Evolutionary conservation across 2,888 invertebrate species (phyloP), one percentile per base, ranked within the genome.

Genomic region (Drosophila mercatorum): DNA sequence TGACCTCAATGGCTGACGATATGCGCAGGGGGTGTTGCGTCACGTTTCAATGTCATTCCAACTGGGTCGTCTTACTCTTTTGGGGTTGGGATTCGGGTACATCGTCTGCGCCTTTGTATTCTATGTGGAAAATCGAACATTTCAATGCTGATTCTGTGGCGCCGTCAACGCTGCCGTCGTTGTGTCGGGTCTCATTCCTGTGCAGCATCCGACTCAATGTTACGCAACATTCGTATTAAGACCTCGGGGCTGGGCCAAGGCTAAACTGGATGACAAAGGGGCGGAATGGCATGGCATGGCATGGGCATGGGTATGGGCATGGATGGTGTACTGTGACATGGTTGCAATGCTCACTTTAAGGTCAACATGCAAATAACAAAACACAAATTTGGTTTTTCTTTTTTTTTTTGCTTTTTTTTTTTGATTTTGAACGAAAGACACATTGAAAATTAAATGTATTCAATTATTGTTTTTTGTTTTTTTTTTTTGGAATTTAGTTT

Each of bases 371-470:
- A 81, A 86, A 86, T 80, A 83, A 69, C 47, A 83, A 75, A 71
- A 72, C 76, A 47, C 70, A 72, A 78, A 67, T 73, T 72, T 56
- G 31, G 44, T 58, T 74, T 71, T 71, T 64, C 26, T 57, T 64
- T 43, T 53, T 64, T 64, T 10, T 41, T 41, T 62, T 66, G 77
- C 72, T 62, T 66, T 79, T 70, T 68, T 60, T 81, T 84, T 86
- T 74, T 78, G 91, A 85, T 83, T 86, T 89, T 90, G 91, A 90
- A 90, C 90, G 90, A 91, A 90, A 90, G 90, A 90, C 90, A 90
- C 90, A 90, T 90, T 91, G 78, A 90, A 91, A 90, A 90, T 91
- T 81, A 90, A 83, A 89, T 83, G 86, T 91, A 85, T 82, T 89
- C 76, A 89, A 84, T 75, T 75, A 75, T 75, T 62, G 61, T 40